Base-by-base conservation (phyloP, 2,113 vertebrate species). In the Eolophus roseicapilla region DNA sequence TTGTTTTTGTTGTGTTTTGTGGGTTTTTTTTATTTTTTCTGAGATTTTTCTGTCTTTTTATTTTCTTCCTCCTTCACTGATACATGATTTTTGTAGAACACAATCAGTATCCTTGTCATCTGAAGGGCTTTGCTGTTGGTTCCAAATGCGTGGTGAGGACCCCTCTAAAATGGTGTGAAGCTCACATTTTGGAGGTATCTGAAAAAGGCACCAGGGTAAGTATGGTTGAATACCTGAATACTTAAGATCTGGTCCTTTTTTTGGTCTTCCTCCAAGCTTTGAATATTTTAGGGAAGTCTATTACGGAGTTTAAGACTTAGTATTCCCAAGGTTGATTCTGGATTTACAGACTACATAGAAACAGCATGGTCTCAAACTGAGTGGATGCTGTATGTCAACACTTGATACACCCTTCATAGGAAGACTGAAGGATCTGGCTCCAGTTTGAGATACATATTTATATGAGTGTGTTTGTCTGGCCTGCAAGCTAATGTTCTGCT, bases 61-160 rank as follows among this genome's bases (percentile, higher is more conserved):
- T 43, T 14, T 84, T 7, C 6, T 71, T 64, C 7, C 8, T 86
- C 10, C 7, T 68, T 78, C 44, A 65, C 6, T 76, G 31, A 25
- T 69, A 76, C 16, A 28, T 18, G 75, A 67, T 86, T 91, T 47
- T 94, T 91, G 33, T 80, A 98, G 97, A 70, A 83, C 73, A 81
- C 73, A 57, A 4, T 49, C 95, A 94, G 19, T 92, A 79, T 33
- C 88, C 73, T 10, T 98, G 81, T 86, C 69, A 86, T 71, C 93
- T 97, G 82, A 93, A 97, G 86, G 97, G 92, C 55, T 97, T 98
- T 93, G 59, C 95, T 46, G 95, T 98, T 86, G 98, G 98, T 75
- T 98, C 97, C 21, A 95, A 97, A 28, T 98, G 98, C 67, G 94
- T 98, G 63, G 97, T 98, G 68, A 98, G 98, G 98, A 98, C 97